Percentiles rank a stretch among this genome's conserved stretches.
Evolutionary conservation across 2,888 invertebrate genomes (phyloP).

Genomic region (Blera fallax): DNA sequence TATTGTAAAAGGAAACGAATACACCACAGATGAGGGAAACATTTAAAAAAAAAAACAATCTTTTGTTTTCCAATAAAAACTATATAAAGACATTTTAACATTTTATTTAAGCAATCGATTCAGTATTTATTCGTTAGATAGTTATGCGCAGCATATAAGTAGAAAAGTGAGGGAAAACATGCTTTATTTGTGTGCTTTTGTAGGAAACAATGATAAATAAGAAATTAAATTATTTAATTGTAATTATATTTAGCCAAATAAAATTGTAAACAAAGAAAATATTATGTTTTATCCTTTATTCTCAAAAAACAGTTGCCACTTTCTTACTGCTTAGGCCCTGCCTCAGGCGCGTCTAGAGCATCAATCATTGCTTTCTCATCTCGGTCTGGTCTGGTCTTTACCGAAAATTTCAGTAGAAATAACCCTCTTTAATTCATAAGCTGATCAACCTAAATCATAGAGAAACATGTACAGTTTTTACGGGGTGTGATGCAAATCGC

Average conservation of each 20-base stretch:
- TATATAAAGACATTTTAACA: neutral
- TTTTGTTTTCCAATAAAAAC: neutral
- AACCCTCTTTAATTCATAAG: too few relatives aligned
- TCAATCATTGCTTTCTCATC: too few relatives aligned
- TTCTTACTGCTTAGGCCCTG: too few relatives aligned
- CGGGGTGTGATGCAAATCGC: too few relatives aligned
- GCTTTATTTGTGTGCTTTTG: slow-evolving; percentile 70
- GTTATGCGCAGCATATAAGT: slow-evolving; percentile 26
- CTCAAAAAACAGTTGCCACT: too few relatives aligned
- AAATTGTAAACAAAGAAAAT: slow-evolving; percentile 21
- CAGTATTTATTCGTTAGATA: neutral
- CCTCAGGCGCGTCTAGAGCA: too few relatives aligned
- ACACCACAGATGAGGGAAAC: neutral
- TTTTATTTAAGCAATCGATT: neutral
- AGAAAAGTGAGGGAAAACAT: slow-evolving; percentile 47
- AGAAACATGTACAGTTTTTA: too few relatives aligned
- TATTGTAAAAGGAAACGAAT: slow-evolving; percentile 6
- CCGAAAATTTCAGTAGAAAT: too few relatives aligned
- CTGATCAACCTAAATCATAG: too few relatives aligned
- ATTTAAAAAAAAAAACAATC: neutral
- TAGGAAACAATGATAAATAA: slow-evolving; percentile 32
- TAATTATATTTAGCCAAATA: slow-evolving; percentile 57
- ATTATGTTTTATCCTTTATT: neutral
- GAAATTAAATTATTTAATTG: slow-evolving; percentile 39
- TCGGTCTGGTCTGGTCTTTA: too few relatives aligned